Conservation (phyloP, 92 coral and sea anemone species). For the Virgularia gustaviana region DNA sequence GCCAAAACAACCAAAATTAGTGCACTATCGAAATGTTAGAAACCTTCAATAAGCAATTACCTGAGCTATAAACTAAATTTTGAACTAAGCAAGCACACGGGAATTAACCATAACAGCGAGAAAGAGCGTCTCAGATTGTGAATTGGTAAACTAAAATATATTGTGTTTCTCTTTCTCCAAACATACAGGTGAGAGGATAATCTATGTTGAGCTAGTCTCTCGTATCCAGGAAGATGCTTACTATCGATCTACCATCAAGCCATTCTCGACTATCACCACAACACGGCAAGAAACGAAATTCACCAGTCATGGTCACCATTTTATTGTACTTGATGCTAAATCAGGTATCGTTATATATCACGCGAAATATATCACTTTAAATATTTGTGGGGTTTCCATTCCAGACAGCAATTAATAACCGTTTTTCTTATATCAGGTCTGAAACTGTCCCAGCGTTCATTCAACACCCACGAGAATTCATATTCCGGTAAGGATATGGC, state of each 20-base stretch:
- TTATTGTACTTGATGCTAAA: conserved; percentile 18
- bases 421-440: background rate
- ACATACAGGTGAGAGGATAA: background rate
- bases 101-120: too few relatives aligned
- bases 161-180: background rate
- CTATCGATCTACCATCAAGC: background rate
- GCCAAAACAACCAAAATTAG: too few relatives aligned
- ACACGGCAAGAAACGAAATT: background rate
- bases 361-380: background rate
- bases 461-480: background rate
- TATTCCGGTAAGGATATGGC: background rate
- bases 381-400: background rate
- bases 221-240: conserved; percentile 12
- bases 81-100: too few relatives aligned
- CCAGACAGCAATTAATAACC: too few relatives aligned
- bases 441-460: conserved; percentile 1
- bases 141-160: background rate
- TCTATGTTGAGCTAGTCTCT: conserved; percentile 13
- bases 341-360: conserved; percentile 1
- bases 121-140: background rate
- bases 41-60: too few relatives aligned
- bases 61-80: too few relatives aligned
- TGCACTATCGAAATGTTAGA: too few relatives aligned
- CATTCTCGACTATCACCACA: conserved; percentile 14
- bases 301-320: conserved; percentile 7